These are phyloP conservation scores for Hippopotamyrus pictus DNA, from an alignment of 2,797 vertebrate species.

Conservation along the genomic window DNA sequence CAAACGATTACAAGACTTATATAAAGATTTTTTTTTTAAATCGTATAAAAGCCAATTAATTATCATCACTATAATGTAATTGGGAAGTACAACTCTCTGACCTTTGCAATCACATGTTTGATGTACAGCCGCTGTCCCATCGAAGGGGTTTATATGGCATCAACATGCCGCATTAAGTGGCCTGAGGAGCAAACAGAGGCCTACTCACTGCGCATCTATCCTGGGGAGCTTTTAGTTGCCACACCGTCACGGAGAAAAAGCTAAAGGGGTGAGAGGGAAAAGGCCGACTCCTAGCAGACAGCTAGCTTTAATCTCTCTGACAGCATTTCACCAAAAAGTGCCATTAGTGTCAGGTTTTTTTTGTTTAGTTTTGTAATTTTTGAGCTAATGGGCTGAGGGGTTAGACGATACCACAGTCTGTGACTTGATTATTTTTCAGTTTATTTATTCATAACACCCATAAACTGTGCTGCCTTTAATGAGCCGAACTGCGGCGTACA, in stretches of 20 bases:
- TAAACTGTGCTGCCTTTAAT: conserved; percentile 10
- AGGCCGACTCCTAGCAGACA: background rate
- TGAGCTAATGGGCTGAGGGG: background rate
- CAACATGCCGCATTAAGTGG: background rate
- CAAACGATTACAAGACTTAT: background rate
- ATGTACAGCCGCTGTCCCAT: background rate
- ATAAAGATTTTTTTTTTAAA: background rate
- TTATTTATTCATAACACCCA: background rate
- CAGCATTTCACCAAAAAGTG: background rate
- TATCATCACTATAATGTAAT: background rate
- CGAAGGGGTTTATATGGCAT: background rate
- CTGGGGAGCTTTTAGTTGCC: background rate
- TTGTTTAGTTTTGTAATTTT: background rate
- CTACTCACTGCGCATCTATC: background rate
- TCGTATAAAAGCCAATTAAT: background rate
- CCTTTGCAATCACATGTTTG: background rate
- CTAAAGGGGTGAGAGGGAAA: background rate
- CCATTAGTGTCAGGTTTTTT: background rate
- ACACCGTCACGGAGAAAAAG: background rate
- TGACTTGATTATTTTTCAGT: background rate
- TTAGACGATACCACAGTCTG: background rate
- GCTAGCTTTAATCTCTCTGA: background rate
- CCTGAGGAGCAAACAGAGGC: background rate
- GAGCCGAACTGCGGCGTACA: background rate
- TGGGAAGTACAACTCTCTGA: background rate